phyloP scores from a whole-genome alignment of 37 sponge, comb jelly and placozoan genomes.

The Petrosia ficiformis region DNA sequence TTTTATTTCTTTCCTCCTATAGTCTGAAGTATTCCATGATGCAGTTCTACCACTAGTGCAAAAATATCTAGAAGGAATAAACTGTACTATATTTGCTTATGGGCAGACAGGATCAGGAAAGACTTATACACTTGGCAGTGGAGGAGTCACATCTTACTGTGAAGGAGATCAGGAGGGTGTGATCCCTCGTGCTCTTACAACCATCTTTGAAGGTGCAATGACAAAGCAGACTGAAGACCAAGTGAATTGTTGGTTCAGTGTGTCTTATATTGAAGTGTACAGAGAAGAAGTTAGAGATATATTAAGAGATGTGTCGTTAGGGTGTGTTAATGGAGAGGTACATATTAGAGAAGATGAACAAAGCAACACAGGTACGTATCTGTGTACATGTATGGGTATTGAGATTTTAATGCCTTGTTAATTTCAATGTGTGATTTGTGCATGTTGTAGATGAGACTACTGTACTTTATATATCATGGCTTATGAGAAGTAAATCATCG shows the following conservation, averaged over 20 bases:
- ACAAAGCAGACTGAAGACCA: neutral
- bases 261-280: constrained; percentile 68
- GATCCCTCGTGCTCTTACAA: constrained; percentile 63
- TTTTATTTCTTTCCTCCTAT: neutral
- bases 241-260: constrained; percentile 23
- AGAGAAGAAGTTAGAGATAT: constrained; percentile 63
- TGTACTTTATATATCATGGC: too few species aligned
- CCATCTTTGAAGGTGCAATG: constrained; percentile 28
- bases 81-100: constrained; percentile 68
- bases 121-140: constrained; percentile 63
- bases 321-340: constrained; percentile 11
- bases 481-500: too few species aligned
- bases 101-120: constrained; percentile 77
- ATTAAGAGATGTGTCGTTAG: constrained; percentile 3
- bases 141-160: neutral
- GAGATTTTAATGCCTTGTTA: too few species aligned
- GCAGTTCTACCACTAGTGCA: constrained; percentile 46
- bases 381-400: too few species aligned
- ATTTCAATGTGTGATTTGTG: too few species aligned
- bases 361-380: constrained; percentile 68
- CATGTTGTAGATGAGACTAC: too few species aligned
- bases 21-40: constrained; percentile 36
- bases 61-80: constrained; percentile 51
- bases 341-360: constrained; percentile 76
- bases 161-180: constrained; percentile 24